Base-by-base conservation (phyloP, 2,113 vertebrate species). In the Eptesicus fuscus region DNA sequence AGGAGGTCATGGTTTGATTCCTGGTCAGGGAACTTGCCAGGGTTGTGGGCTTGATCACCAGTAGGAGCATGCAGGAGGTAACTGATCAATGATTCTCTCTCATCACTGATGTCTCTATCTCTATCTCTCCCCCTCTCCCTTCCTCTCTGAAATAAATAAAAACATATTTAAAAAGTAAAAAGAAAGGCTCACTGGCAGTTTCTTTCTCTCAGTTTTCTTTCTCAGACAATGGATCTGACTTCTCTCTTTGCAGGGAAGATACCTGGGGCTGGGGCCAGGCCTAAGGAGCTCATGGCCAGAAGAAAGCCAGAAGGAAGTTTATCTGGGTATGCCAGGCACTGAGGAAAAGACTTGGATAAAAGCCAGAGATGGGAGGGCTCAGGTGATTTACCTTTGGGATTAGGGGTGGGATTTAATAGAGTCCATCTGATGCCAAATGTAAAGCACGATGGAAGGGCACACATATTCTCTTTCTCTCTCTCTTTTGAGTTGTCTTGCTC, bases 331-430 rank as follows among this genome's bases (percentile, higher is more conserved):
- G 9, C 98, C 98, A 37, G 98, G 98, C 96, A 98, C 95, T 90
- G 96, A 93, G 97, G 93, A 96, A 98, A 78, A 35, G 74, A 88
- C 90, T 92, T 98, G 96, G 98, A 97, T 1, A 98, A 93, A 84
- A 96, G 91, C 97, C 99, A 99, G 95, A 98, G 98, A 98, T 98
- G 96, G 96, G 98, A 98, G 94, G 98, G 98, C 96, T 37, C 69
- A 97, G 98, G 97, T 93, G 96, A 97, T 98, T 98, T 99, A 96
- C 90, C 95, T 97, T 95, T 98, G 90, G 95, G 98, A 87, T 98
- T 98, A 80, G 96, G 97, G 96, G 97, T 69, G 97, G 98, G 25
- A 40, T 61, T 73, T 74, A 99, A 99, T 65, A 97, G 96, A 73
- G 97, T 82, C 96, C 94, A 97, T 96, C 98, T 99, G 79, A 95